Conservation (phyloP, 1,140 invertebrate species). For the Palaemon carinicauda region DNA sequence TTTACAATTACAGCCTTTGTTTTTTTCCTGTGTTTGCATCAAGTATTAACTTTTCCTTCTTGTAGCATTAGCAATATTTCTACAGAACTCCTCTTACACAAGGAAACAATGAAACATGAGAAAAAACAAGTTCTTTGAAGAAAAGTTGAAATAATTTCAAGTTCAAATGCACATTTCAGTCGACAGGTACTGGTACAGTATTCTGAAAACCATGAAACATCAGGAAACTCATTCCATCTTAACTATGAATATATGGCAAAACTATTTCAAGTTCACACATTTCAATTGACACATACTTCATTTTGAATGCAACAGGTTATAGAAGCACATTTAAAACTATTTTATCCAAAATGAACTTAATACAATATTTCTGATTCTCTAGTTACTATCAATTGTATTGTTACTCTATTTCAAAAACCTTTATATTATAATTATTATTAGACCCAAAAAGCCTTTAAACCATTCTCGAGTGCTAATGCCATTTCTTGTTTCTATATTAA, state of each 20-base stretch:
- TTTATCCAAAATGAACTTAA: conserved; percentile 41
- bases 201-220: too few species aligned
- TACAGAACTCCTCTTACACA: conserved; percentile 27
- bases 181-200: too few species aligned
- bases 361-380: conserved; percentile 45
- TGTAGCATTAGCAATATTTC: background rate
- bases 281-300: conserved; percentile 15
- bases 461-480: conserved; percentile 43
- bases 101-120: conserved; percentile 13
- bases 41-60: background rate
- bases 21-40: background rate
- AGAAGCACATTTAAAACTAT: conserved; percentile 52
- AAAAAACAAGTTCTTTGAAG: background rate
- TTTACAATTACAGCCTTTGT: background rate
- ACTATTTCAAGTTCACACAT: conserved; percentile 30
- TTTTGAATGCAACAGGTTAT: conserved; percentile 46
- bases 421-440: background rate
- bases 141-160: too few species aligned
- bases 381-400: conserved; percentile 45
- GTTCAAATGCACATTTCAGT: too few species aligned
- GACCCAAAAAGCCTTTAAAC: conserved; percentile 49
- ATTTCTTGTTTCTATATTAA: conserved; percentile 22
- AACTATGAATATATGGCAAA: too few species aligned
- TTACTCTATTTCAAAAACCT: conserved; percentile 50
- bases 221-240: too few species aligned